Base-by-base conservation (phyloP, 2,113 vertebrate species). In the Myotis lucifugus region DNA sequence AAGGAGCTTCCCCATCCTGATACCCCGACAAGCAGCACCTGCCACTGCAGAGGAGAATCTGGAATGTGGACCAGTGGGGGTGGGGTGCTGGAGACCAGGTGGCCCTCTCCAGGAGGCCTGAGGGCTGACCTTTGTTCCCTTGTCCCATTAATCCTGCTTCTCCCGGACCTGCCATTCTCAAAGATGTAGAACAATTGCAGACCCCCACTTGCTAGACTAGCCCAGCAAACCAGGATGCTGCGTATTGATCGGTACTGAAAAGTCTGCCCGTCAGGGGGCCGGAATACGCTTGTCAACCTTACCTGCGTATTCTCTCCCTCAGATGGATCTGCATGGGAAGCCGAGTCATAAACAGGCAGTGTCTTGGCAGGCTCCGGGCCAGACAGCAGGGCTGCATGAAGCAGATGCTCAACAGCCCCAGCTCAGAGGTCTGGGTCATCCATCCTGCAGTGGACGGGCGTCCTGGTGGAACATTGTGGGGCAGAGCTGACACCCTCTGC, bases 361-460 rank as follows among this genome's bases (percentile, higher is more conserved):
- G 13, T 50, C 50, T n/a, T 0, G 2, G 79, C 1, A 15, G 42
- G 59, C 61, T 66, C 56, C 0, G 4, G 2, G 34, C 34, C 32
- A 90, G 69, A 54, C 32, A 1, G 48, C 34, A 12, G 10, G 1
- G 11, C 72, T 40, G 70, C 66, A 1, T 1, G 2, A 32, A 52
- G 76, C 70, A 52, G 42, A 32, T 2, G 13, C 14, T 37, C 42
- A 8, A 8, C 40, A 73, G 66, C 40, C 66, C 25, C 32, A 0
- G 50, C 42, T 4, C 1, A 37, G 18, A 21, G 0, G 8, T 6
- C 79, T 7, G 37, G 29, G n/a, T 32, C 34, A 10, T 9, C 14
- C 4, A 0, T 46, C 86, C 72, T 12, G 5, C 0, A 0, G 6
- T 1, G 15, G 34, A 25, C 0, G 0, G 1, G 37, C 7, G 0